These are phyloP conservation scores for Opisthocomus hoazin DNA, from an alignment of 2,113 vertebrate species.

Conservation along the genomic window DNA sequence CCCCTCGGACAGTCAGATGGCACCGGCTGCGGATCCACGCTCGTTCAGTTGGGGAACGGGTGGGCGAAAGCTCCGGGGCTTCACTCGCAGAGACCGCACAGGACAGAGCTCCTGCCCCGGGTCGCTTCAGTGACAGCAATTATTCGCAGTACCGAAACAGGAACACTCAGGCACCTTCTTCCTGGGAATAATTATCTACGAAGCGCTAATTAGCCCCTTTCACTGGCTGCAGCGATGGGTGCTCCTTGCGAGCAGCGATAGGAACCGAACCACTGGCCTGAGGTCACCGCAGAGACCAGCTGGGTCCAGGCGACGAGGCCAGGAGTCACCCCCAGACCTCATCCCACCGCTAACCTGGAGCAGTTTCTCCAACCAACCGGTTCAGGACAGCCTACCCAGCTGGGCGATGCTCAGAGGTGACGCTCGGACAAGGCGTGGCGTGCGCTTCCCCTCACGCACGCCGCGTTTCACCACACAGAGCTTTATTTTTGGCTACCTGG, in stretches of 20 bases:
- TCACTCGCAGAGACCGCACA: rapidly evolving
- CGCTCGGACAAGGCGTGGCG: neutral
- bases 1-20: too few species aligned
- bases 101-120: neutral
- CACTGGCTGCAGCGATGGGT: rapidly evolving
- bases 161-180: too few species aligned
- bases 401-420: neutral
- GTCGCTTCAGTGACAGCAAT: neutral
- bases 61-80: neutral
- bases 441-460: rapidly evolving
- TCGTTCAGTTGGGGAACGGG: rapidly evolving
- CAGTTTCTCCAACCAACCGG: neutral
- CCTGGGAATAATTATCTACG: neutral
- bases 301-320: neutral
- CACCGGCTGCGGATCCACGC: too few species aligned
- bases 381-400: rapidly evolving
- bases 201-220: neutral
- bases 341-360: neutral
- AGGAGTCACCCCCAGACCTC: neutral
- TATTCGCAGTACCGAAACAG: neutral
- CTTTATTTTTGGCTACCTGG: neutral
- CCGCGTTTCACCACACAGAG: neutral
- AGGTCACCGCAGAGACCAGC: neutral
- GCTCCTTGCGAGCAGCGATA: rapidly evolving
- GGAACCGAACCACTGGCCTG: neutral